A percentile compares a stretch with the other conserved stretches of the same genome.
Evolutionary conservation across 2,797 vertebrate species (phyloP).

Genomic region (Onychomys leucogaster): DNA sequence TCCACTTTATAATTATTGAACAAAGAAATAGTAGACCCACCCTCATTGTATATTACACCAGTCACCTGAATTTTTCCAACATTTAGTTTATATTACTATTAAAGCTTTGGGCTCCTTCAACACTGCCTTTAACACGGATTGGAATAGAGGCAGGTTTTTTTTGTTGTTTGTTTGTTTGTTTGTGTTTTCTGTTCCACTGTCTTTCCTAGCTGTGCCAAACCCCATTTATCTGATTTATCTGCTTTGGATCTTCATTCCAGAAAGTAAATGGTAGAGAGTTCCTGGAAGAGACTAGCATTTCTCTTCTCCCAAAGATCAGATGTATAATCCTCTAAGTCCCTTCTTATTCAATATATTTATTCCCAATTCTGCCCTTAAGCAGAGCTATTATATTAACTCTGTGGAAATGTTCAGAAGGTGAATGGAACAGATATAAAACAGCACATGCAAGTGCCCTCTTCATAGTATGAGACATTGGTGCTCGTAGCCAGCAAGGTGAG

Average conservation of each 20-base stretch:
- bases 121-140: background rate
- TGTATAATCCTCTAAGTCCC: background rate
- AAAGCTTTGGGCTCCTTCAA: background rate
- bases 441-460: no score
- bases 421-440: background rate
- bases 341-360: slow-evolving; percentile 12
- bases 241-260: background rate
- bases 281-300: background rate
- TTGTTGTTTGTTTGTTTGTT: no score
- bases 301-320: background rate
- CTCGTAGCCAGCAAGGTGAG: background rate
- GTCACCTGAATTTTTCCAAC: background rate
- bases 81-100: background rate
- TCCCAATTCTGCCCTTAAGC: background rate
- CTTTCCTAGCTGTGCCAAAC: background rate
- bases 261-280: background rate
- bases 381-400: background rate
- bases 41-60: background rate
- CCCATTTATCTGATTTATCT: background rate
- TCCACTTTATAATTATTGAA: slow-evolving; percentile 17
- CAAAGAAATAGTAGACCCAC: background rate
- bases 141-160: background rate
- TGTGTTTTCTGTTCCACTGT: background rate
- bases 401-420: background rate
- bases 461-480: background rate